These are phyloP conservation scores for Himalopsyche kuldschensis DNA, from an alignment of 2,888 invertebrate genomes.

Conservation along the genomic window DNA sequence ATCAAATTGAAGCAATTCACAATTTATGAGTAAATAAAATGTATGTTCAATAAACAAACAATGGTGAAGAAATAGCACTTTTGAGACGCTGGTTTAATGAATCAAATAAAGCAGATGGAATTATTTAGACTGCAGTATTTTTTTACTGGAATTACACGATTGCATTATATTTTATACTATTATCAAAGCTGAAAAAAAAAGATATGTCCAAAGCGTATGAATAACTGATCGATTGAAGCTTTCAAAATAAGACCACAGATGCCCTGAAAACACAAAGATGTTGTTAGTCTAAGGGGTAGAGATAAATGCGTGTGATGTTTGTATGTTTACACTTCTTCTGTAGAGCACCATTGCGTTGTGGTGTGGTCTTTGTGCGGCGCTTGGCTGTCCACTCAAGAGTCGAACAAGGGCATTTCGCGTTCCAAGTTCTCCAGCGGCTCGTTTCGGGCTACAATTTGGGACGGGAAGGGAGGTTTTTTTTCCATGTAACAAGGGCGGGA, in stretches of 20 bases:
- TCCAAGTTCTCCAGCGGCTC: constrained; percentile 59
- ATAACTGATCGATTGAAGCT: neutral
- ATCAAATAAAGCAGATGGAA: too few species aligned
- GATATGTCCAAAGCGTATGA: neutral
- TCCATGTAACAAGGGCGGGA: neutral
- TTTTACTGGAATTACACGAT: too few species aligned
- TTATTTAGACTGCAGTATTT: too few species aligned
- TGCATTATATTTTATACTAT: too few species aligned
- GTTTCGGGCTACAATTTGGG: constrained; percentile 52
- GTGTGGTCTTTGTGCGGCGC: neutral
- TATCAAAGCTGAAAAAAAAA: too few species aligned
- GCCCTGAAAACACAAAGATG: neutral
- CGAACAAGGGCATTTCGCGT: constrained; percentile 51
- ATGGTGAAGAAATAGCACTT: too few species aligned
- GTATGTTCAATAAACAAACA: too few species aligned
- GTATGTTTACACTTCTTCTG: constrained; percentile 5
- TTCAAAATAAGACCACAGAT: neutral
- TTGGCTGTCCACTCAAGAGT: constrained; percentile 20
- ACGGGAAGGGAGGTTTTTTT: neutral
- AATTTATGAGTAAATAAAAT: too few species aligned
- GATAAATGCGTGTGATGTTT: neutral
- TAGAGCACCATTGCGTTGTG: neutral
- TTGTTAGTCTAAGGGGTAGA: neutral
- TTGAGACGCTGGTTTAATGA: too few species aligned
- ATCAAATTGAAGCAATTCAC: too few species aligned